These are phyloP conservation scores for Pogonognathellus flavescens DNA, from an alignment of 1,140 invertebrate species.

Conservation along the genomic window DNA sequence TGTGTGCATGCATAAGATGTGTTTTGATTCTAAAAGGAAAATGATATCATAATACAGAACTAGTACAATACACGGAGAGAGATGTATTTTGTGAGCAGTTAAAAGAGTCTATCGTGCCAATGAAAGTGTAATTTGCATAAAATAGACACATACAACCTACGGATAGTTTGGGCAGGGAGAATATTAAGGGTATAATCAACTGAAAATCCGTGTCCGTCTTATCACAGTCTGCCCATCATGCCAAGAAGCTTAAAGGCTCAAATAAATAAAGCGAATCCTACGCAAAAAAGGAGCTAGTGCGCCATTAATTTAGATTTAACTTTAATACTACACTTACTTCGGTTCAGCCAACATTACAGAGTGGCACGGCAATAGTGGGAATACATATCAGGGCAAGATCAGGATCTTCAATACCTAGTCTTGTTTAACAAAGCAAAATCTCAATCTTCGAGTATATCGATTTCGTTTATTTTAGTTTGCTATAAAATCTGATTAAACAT, in stretches of 20 bases:
- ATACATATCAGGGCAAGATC: too few species aligned
- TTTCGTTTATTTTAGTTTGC: too few species aligned
- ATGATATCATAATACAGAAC: not conserved
- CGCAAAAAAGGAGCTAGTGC: conserved; percentile 41
- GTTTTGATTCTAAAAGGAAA: conserved; percentile 7
- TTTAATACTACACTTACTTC: conserved; percentile 14
- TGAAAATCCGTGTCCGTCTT: conserved; percentile 35
- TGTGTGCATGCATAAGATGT: not conserved
- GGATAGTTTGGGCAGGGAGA: conserved; percentile 37
- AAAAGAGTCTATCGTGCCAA: conserved; percentile 35
- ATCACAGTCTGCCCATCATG: conserved; percentile 42
- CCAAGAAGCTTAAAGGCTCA: conserved; percentile 44
- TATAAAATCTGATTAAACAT: not conserved
- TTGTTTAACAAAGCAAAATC: not conserved
- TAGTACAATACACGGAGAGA: not conserved
- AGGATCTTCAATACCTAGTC: too few species aligned
- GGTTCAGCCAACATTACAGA: not conserved
- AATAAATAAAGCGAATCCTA: conserved; percentile 42
- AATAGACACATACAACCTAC: conserved; percentile 46
- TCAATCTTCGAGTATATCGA: not conserved
- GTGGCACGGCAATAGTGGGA: too few species aligned
- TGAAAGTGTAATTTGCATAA: conserved; percentile 46
- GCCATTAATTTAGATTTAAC: conserved; percentile 47
- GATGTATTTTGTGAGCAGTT: not conserved
- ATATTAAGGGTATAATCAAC: conserved; percentile 46